Base-by-base conservation (phyloP, 2,888 invertebrate genomes). In the Himalopsyche japonica region DNA sequence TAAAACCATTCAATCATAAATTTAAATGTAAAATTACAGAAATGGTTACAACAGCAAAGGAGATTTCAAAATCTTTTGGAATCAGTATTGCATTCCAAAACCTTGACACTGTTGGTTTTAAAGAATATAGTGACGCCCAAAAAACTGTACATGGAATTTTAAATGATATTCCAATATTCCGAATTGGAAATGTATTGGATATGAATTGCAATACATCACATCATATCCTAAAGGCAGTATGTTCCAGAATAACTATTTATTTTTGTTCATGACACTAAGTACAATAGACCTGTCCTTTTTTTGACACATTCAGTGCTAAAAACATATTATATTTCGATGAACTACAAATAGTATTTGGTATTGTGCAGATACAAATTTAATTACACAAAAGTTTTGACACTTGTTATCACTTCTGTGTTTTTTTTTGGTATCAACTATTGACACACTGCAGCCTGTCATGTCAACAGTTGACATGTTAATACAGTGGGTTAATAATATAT, bases 211-310 rank as follows among this genome's bases (percentile, higher is more conserved):
- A 70, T 27, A 24, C 37, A 80, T 57, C 77, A 15, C 48, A 48
- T 37, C 70, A 80, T n/a, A 76, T 85, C 3, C 8, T 85, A 18
- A 49, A 83, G 49, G 24, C 49, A 27, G 85, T 85, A 83, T n/a
- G 77, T 43, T 12, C 10, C 8, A 37, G 10, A 37, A 37, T 37
- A 10, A 37, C 10, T 37, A 37, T 37, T 37, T 8, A 5, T 10
- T 37, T 37, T 8, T 37, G 10, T 0, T 8, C 10, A 37, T 37
- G 37, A 37, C 0, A 37, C 37, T 37, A 24, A n/a, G n/a, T n/a
- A n/a, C n/a, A n/a, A n/a, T n/a, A n/a, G n/a, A n/a, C n/a, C n/a
- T n/a, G n/a, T n/a, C n/a, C n/a, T n/a, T n/a, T n/a, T n/a, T n/a
- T n/a, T n/a, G n/a, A n/a, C n/a, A n/a, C n/a, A n/a, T n/a, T n/a